phyloP scores from a whole-genome alignment of 2,797 vertebrate species.

The Chrysocyon brachyurus region DNA sequence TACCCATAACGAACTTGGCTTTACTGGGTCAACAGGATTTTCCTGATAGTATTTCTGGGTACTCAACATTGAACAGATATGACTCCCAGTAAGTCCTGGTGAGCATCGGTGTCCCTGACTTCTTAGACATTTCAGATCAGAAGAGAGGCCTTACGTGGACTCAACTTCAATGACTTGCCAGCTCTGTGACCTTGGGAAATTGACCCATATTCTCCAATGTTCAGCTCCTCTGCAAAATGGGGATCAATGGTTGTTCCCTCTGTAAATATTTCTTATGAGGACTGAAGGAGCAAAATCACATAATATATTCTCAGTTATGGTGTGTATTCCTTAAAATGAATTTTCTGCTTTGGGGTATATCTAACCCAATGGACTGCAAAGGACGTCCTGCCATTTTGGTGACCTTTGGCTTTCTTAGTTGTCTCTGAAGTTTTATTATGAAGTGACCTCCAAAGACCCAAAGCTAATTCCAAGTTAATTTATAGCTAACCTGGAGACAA shows the following conservation, averaged over 20 bases:
- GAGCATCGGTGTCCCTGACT: not conserved
- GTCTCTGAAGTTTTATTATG: not conserved
- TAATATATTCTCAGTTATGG: not conserved
- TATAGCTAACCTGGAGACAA: not conserved
- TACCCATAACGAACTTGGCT: not conserved
- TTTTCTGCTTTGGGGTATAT: not conserved
- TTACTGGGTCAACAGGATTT: not conserved
- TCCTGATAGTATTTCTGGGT: not conserved
- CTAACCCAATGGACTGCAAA: not conserved
- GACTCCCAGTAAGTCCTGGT: not conserved
- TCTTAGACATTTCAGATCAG: not conserved
- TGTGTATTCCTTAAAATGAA: not conserved
- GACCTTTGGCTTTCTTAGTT: not conserved
- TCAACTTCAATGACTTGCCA: not conserved
- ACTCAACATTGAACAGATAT: not conserved
- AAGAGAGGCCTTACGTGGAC: not conserved
- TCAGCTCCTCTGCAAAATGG: not conserved
- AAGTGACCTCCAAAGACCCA: not conserved
- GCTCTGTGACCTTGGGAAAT: not conserved
- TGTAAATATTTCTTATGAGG: not conserved
- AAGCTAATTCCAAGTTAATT: not conserved
- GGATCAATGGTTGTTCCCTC: not conserved
- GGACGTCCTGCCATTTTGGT: not conserved
- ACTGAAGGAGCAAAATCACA: not conserved
- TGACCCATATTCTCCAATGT: not conserved